Evolutionary conservation across 2,888 invertebrate species (phyloP).

Genomic region (Mythimna pallens): DNA sequence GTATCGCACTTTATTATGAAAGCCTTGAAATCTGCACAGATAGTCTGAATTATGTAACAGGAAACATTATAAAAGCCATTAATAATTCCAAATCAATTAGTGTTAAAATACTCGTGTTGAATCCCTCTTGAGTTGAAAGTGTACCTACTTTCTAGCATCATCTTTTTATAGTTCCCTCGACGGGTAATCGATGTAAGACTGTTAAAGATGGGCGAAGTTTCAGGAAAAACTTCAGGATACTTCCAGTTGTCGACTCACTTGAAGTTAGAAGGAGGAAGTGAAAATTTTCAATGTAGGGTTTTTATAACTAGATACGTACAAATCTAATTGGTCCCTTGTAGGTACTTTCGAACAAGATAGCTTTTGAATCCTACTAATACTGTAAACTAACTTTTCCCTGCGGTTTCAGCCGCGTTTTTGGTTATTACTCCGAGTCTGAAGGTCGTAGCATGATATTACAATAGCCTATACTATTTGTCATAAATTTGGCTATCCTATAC

Average conservation of each 20-base stretch:
- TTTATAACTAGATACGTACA: not conserved
- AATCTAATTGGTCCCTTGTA: not conserved
- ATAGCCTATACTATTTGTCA: too few relatives aligned
- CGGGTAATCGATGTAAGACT: conserved; percentile 13
- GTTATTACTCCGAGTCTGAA: too few relatives aligned
- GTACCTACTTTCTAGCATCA: not conserved
- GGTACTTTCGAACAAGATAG: too few relatives aligned
- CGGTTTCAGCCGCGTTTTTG: too few relatives aligned
- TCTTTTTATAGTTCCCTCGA: conserved; percentile 3
- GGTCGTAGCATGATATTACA: too few relatives aligned
- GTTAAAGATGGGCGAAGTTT: conserved; percentile 2
- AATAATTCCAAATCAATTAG: conserved; percentile 7
- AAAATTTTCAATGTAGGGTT: not conserved
- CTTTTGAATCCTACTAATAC: too few relatives aligned
- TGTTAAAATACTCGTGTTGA: not conserved
- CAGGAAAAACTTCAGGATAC: not conserved
- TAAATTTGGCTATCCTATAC: too few relatives aligned
- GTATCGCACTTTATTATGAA: too few relatives aligned
- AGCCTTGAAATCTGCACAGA: not conserved
- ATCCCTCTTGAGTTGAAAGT: not conserved
- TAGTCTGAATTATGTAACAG: conserved; percentile 5
- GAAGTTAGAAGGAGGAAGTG: not conserved
- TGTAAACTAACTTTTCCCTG: too few relatives aligned
- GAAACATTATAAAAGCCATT: not conserved
- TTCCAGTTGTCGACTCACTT: not conserved